Evolutionary conservation across 1,140 invertebrate species (phyloP).

Genomic region (Heterodera carotae): DNA sequence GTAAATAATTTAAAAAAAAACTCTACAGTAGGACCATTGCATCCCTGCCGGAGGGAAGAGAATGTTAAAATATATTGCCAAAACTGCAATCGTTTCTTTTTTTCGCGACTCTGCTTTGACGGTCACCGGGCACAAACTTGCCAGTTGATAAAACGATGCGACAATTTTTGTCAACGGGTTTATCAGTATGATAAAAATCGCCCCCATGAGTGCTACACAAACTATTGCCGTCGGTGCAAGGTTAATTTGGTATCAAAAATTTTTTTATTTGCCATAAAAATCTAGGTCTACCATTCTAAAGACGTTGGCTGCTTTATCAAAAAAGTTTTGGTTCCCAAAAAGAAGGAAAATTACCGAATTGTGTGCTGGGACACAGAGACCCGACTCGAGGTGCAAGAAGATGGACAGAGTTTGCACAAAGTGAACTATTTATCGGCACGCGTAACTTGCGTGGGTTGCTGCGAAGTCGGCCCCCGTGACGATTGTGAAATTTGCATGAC

Average conservation of each 20-base stretch:
- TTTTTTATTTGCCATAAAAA: neutral
- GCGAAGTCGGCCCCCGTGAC: neutral
- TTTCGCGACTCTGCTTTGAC: neutral
- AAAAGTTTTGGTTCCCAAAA: neutral
- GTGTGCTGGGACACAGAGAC: slow-evolving; percentile 2
- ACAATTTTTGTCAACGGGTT: neutral
- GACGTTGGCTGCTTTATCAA: neutral
- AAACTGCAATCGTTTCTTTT: neutral
- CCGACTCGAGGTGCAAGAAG: neutral
- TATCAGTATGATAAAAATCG: neutral
- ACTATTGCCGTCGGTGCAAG: neutral
- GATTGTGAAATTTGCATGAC: neutral
- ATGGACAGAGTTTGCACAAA: neutral
- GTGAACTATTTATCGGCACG: slow-evolving; percentile 4
- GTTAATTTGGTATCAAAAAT: neutral
- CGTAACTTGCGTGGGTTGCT: neutral
- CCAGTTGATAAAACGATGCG: neutral
- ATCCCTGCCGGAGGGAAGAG: neutral
- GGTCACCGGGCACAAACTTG: neutral
- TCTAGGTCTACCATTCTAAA: neutral
- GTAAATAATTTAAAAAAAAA: neutral
- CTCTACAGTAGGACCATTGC: neutral
- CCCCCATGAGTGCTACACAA: neutral
- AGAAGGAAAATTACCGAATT: neutral
- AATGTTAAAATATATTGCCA: neutral